Conservation (phyloP, 2,888 invertebrate species). For the Lypha dubia region DNA sequence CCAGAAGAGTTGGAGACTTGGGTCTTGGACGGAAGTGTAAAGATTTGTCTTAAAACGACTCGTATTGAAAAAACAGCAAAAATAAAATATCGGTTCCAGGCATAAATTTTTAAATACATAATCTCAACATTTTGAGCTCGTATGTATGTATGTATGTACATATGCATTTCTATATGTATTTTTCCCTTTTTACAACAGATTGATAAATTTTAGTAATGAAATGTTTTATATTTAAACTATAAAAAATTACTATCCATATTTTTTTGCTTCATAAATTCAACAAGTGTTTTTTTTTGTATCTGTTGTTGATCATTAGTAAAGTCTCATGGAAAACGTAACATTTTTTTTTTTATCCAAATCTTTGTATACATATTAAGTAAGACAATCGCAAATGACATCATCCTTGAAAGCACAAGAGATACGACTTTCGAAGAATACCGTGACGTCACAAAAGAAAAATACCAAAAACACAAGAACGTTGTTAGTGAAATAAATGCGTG, state of each 20-base stretch:
- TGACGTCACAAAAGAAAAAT: slow-evolving; percentile 51
- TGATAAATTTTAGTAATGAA: background rate
- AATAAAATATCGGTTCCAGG: no score
- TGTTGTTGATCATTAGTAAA: slow-evolving; percentile 21
- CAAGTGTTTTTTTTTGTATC: slow-evolving; percentile 65
- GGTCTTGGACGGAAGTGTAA: no score
- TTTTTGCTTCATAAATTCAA: slow-evolving; percentile 38
- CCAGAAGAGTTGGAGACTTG: no score
- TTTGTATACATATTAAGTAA: slow-evolving; percentile 28
- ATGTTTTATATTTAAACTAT: background rate
- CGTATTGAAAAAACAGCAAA: no score
- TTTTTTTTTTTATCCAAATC: slow-evolving; percentile 22
- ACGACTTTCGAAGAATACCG: slow-evolving; percentile 18
- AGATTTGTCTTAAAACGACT: no score
- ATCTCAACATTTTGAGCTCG: no score
- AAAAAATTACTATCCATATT: slow-evolving; percentile 8
- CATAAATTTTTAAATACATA: no score
- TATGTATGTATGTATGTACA: no score
- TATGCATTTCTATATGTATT: no score
- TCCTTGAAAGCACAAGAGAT: slow-evolving; percentile 4
- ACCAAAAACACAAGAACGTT: slow-evolving; percentile 54
- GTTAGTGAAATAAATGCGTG: slow-evolving; percentile 24
- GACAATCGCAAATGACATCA: slow-evolving; percentile 35
- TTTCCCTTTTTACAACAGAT: no score
- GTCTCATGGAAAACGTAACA: slow-evolving; percentile 39